These are phyloP conservation scores for Conistra vaccinii DNA, from an alignment of 2,888 invertebrate species.

Conservation along the genomic window DNA sequence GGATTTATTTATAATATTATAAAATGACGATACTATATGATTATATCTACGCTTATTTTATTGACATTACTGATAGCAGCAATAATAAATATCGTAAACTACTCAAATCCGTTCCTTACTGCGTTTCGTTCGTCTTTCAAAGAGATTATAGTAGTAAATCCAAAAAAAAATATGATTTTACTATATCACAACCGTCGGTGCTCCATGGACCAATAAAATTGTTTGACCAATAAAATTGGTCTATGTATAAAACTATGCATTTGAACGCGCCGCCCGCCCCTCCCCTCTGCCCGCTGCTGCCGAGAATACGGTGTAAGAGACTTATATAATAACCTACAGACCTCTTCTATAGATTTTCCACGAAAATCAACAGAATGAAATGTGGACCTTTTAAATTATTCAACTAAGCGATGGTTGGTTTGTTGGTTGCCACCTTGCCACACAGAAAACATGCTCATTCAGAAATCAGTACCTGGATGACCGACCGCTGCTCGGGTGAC, in stretches of 20 bases:
- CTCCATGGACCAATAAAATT: too few species aligned
- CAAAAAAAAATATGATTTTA: neutral
- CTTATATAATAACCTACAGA: neutral
- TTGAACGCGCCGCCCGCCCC: too few species aligned
- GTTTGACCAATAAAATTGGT: too few species aligned
- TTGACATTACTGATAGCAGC: slow-evolving; percentile 6
- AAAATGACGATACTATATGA: too few species aligned
- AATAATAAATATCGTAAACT: neutral
- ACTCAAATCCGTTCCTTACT: slow-evolving; percentile 6
- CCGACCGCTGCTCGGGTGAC: too few species aligned
- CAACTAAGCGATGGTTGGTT: neutral
- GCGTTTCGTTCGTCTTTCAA: neutral
- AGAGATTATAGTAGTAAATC: slow-evolving; percentile 4
- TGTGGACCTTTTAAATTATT: neutral
- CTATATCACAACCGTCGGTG: too few species aligned
- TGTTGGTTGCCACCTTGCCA: slow-evolving; percentile 21
- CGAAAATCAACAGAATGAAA: slow-evolving; percentile 6
- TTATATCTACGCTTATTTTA: slow-evolving; percentile 20
- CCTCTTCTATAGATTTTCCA: neutral
- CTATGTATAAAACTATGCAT: too few species aligned
- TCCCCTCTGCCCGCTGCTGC: too few species aligned
- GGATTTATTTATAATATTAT: too few species aligned
- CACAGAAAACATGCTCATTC: slow-evolving; percentile 26
- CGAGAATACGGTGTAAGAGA: too few species aligned
- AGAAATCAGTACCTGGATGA: too few species aligned